Evolutionary conservation across 2,797 vertebrate species (phyloP).

Genomic region (Borostomias antarcticus): DNA sequence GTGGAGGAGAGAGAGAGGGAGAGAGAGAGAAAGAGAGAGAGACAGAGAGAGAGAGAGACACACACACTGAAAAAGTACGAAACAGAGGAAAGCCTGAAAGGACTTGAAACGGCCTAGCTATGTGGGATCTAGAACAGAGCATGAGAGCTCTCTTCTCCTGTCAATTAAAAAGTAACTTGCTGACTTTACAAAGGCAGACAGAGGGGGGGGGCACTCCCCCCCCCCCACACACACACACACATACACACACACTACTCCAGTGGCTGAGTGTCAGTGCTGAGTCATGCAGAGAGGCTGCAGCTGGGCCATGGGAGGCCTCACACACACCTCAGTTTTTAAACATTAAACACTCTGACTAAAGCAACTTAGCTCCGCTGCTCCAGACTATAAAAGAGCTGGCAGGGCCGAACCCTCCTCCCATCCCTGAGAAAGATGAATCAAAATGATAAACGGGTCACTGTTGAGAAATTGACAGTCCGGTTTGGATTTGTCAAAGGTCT

Average conservation of each 20-base stretch:
- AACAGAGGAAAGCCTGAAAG: constrained; percentile 41
- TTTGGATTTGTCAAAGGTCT: constrained; percentile 64
- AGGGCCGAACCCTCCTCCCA: constrained; percentile 42
- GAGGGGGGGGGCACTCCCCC: constrained; percentile 32
- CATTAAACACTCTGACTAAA: background rate
- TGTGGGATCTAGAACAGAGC: constrained; percentile 7
- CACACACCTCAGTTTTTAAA: background rate
- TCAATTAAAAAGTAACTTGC: constrained; percentile 63
- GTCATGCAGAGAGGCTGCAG: background rate
- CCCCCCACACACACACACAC: constrained; percentile 50
- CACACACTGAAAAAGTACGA: background rate
- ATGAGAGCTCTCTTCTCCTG: constrained; percentile 38
- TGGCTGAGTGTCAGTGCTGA: constrained; percentile 18
- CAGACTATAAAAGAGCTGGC: background rate
- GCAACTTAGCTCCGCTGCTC: background rate
- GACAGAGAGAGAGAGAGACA: constrained; percentile 51
- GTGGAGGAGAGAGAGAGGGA: background rate
- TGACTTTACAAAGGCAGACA: constrained; percentile 48
- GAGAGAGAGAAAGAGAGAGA: background rate
- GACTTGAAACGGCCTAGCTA: constrained; percentile 59
- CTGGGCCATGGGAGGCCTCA: background rate
- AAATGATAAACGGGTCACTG: constrained; percentile 58
- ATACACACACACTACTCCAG: too few species aligned
- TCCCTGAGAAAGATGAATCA: constrained; percentile 59
- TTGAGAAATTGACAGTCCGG: constrained; percentile 55